A percentile compares a stretch with the other conserved stretches of the same genome.
Evolutionary conservation across 2,888 invertebrate genomes (phyloP).

Genomic region (Sphinx pinastri): DNA sequence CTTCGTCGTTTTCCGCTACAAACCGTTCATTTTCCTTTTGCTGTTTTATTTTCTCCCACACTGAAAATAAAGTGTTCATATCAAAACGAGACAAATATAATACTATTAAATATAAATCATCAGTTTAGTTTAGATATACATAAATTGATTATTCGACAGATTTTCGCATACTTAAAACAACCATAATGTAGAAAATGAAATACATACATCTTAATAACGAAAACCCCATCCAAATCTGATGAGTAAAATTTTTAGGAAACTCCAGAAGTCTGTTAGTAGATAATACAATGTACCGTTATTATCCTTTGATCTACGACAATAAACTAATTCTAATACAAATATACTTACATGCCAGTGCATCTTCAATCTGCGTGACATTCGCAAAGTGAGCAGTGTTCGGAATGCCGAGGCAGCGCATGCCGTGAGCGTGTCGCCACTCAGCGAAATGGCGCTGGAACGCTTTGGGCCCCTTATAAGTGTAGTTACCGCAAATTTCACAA

Average conservation of each 20-base stretch:
- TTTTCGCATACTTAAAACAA: no score
- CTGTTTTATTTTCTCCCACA: slow-evolving; percentile 98
- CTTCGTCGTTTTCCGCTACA: slow-evolving; percentile 98
- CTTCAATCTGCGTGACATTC: slow-evolving; percentile 99
- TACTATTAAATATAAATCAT: not conserved
- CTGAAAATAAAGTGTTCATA: slow-evolving; percentile 68
- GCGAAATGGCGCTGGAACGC: slow-evolving; percentile 99
- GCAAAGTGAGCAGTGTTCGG: slow-evolving; percentile 99
- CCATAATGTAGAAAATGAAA: no score
- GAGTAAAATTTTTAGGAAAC: no score
- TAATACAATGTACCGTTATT: no score
- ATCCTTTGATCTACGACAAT: no score
- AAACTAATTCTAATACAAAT: not conserved
- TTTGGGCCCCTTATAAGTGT: slow-evolving; percentile 99
- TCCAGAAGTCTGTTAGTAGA: no score
- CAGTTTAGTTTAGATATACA: no score
- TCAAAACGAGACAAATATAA: slow-evolving; percentile 21
- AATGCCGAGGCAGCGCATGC: slow-evolving; percentile 99
- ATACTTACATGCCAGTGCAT: slow-evolving; percentile 94
- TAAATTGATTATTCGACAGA: no score
- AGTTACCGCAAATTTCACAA: slow-evolving; percentile 99
- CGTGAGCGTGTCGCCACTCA: slow-evolving; percentile 94
- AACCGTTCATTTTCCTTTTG: slow-evolving; percentile 98
- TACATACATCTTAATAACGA: no score
- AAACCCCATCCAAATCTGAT: no score